Conservation (phyloP, 1,140 invertebrate species). For the Arctopsyche grandis region DNA sequence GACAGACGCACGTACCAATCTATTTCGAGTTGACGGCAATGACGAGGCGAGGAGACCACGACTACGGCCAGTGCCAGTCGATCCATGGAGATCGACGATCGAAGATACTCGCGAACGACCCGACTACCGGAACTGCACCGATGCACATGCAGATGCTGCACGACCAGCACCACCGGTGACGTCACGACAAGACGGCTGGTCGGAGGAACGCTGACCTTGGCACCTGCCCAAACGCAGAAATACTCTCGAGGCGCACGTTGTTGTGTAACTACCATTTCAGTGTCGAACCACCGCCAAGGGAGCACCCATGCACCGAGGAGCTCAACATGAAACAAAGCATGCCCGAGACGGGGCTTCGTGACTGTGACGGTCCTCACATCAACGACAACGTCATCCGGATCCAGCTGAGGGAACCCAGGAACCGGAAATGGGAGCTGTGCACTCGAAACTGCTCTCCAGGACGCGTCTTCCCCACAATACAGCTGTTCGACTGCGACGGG, state of each 20-base stretch:
- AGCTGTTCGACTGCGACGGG: slow-evolving; percentile 66
- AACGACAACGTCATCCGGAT: slow-evolving; percentile 66
- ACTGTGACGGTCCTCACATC: slow-evolving; percentile 63
- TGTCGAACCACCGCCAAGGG: background rate
- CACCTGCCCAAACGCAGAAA: slow-evolving; percentile 46
- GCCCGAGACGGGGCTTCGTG: slow-evolving; percentile 52
- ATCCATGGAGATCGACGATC: slow-evolving; percentile 34
- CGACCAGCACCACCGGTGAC: slow-evolving; percentile 5
- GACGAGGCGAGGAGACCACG: too few relatives aligned
- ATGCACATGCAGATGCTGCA: background rate
- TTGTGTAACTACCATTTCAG: slow-evolving; percentile 44
- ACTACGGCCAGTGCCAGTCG: slow-evolving; percentile 33
- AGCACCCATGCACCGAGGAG: background rate
- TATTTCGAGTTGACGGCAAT: slow-evolving; percentile 27
- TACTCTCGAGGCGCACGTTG: slow-evolving; percentile 40
- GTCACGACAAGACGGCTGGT: slow-evolving; percentile 19
- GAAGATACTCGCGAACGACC: slow-evolving; percentile 12
- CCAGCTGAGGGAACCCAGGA: slow-evolving; percentile 62
- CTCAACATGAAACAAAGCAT: slow-evolving; percentile 45
- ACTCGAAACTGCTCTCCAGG: slow-evolving; percentile 63
- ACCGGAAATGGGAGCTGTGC: slow-evolving; percentile 65
- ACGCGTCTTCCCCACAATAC: slow-evolving; percentile 64
- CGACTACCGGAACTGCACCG: background rate
- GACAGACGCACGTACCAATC: slow-evolving; percentile 33
- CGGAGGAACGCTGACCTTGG: slow-evolving; percentile 50